Base-by-base conservation (phyloP, 2,888 invertebrate species). In the Celastrina argiolus region DNA sequence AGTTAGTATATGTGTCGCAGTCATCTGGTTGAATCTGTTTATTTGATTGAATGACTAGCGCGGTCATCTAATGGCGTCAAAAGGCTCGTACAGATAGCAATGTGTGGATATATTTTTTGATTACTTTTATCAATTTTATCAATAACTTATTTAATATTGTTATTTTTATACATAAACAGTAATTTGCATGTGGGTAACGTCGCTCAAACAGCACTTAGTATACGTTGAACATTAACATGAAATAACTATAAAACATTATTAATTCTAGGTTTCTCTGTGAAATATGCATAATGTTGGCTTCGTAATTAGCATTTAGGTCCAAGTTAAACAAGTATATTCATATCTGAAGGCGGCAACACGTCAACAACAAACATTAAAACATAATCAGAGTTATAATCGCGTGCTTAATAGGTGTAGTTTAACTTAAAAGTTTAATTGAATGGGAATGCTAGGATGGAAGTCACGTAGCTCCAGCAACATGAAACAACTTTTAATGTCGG, bases 361-460 rank as follows among this genome's bases (percentile, higher is more conserved):
- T 36, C 61, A 61, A 61, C 61, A 61, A 61, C 61, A 61, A 61
- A 61, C 61, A 61, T 61, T 61, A 61, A 34, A 61, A 61, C 61
- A 36, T 36, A 36, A 61, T 61, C 39, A 61, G 61, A 18, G 61
- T 61, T 61, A 61, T 61, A 61, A 61, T 61, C 61, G 61, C 61
- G 61, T 36, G 61, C 36, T 61, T 61, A 61, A 36, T 61, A 39
- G 36, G 39, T 61, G 61, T 39, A 61, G 61, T 61, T 61, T 61
- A 22, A 61, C 18, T 36, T 61, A 61, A 61, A 61, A 61, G 61
- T 61, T 61, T 61, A 61, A 61, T 61, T 61, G 61, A 61, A 61
- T 36, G 61, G 61, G 61, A 61, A 61, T 36, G 61, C 61, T 18
- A 12, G 61, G 61, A 61, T 61, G 61, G 39, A 61, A 61, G 61